These are phyloP conservation scores for Zaprionus ghesquierei DNA, from an alignment of 1,140 invertebrate genomes.

Conservation along the genomic window DNA sequence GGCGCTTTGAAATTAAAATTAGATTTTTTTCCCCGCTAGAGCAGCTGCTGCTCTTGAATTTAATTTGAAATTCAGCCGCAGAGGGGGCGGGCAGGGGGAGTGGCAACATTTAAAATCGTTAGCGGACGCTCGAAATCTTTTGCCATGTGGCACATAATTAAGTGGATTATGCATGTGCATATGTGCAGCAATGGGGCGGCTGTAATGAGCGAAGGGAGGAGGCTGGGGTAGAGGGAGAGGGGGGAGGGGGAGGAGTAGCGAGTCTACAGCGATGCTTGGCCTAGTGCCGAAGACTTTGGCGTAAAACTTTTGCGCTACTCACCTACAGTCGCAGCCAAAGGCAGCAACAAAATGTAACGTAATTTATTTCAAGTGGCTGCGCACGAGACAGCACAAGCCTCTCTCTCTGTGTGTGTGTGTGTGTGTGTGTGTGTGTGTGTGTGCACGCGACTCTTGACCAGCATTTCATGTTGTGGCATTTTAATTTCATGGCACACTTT, in stretches of 20 bases:
- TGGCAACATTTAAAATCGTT: conserved; percentile 50
- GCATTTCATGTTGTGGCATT: conserved; percentile 67
- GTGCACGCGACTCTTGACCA: conserved; percentile 54
- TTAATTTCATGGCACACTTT: conserved; percentile 66
- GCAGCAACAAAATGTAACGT: conserved; percentile 47
- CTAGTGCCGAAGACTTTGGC: conserved; percentile 27
- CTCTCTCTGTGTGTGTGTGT: not conserved
- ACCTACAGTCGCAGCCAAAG: conserved; percentile 6
- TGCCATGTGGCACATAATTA: conserved; percentile 44
- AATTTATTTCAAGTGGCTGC: conserved; percentile 66
- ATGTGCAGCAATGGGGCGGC: conserved; percentile 11
- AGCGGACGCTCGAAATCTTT: conserved; percentile 1
- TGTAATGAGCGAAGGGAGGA: not conserved
- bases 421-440: not conserved
- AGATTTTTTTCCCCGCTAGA: conserved; percentile 34
- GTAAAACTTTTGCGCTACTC: not conserved
- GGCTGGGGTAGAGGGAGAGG: not conserved
- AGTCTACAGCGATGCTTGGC: conserved; percentile 16
- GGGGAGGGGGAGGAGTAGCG: too few relatives aligned
- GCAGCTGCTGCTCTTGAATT: conserved; percentile 50
- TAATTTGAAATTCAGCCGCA: conserved; percentile 48
- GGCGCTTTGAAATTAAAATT: conserved; percentile 68
- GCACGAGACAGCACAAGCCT: conserved; percentile 2
- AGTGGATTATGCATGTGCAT: conserved; percentile 63
- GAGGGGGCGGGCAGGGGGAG: not conserved